Percentiles rank a stretch among this genome's conserved stretches.
Evolutionary conservation across 2,888 invertebrate genomes (phyloP).

Genomic region (Drosophila parthenogenetica): DNA sequence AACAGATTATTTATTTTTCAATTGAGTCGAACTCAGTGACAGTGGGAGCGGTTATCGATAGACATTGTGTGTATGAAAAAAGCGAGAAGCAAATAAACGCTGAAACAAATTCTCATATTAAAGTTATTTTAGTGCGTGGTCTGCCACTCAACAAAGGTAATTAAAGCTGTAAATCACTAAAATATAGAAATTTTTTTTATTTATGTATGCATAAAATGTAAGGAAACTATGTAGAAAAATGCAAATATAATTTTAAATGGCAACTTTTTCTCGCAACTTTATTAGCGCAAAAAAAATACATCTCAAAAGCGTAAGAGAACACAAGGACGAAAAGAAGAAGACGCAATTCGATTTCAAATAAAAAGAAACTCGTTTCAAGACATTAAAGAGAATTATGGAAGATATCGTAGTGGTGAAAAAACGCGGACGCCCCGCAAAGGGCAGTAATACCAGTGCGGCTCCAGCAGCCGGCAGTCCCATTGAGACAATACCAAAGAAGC

Average conservation of each 20-base stretch:
- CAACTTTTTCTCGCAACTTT: not conserved
- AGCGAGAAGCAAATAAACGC: slow-evolving; percentile 45
- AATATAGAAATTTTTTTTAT: too few species aligned
- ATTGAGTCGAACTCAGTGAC: slow-evolving; percentile 3
- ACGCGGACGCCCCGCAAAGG: slow-evolving; percentile 64
- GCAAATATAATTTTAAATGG: not conserved
- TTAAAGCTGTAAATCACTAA: not conserved
- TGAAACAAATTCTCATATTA: slow-evolving; percentile 47
- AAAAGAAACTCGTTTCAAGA: slow-evolving; percentile 1
- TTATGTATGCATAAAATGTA: not conserved
- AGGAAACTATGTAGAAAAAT: not conserved
- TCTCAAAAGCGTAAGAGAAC: not conserved
- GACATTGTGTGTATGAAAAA: slow-evolving; percentile 11
- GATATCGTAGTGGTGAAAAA: slow-evolving; percentile 52
- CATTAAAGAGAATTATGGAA: slow-evolving; percentile 44
- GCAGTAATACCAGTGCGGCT: not conserved
- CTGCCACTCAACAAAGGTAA: slow-evolving; percentile 32
- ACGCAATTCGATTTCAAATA: slow-evolving; percentile 1
- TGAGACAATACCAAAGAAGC: slow-evolving; percentile 71
- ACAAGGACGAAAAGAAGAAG: slow-evolving; percentile 4
- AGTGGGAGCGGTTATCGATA: slow-evolving; percentile 38
- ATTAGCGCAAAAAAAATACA: not conserved
- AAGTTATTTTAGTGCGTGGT: slow-evolving; percentile 30
- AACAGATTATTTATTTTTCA: not conserved
- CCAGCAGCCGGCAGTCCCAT: slow-evolving; percentile 30